Conservation (phyloP, 2,113 vertebrate species). For the Tympanuchus pallidicinctus region DNA sequence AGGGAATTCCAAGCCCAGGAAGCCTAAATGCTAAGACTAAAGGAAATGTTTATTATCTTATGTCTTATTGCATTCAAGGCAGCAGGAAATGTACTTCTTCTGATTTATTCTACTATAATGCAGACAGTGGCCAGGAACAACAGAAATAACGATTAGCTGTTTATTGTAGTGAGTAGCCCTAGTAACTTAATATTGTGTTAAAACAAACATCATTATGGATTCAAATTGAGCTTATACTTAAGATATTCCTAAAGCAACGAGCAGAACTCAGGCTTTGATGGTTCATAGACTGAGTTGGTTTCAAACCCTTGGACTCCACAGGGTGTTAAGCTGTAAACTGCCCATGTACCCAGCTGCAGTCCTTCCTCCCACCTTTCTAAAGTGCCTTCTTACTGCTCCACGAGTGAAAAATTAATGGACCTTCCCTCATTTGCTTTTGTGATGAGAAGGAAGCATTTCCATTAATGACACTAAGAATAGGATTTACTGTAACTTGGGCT, state of each 20-base stretch:
- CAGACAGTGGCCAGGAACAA: not conserved
- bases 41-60: slow-evolving; percentile 44
- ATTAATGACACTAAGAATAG: slow-evolving; percentile 67
- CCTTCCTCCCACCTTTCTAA: not conserved
- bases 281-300: not conserved
- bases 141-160: slow-evolving; percentile 12
- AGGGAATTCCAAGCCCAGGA: not conserved
- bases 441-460: slow-evolving; percentile 46
- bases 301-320: not conserved
- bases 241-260: slow-evolving; percentile 25
- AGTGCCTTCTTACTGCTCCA: slow-evolving; percentile 5
- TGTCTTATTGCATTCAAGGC: slow-evolving; percentile 32
- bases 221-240: slow-evolving; percentile 36
- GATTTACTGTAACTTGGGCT: slow-evolving; percentile 66
- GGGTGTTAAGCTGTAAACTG: not conserved
- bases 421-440: slow-evolving; percentile 7
- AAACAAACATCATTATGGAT: slow-evolving; percentile 44
- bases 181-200: slow-evolving; percentile 34
- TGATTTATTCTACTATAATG: slow-evolving; percentile 49
- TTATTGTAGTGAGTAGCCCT: slow-evolving; percentile 33
- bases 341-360: not conserved
- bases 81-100: not conserved
- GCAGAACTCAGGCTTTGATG: not conserved
- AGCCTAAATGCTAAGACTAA: slow-evolving; percentile 41
- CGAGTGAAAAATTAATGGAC: slow-evolving; percentile 58